phyloP scores from a whole-genome alignment of 2,888 invertebrate species.

The Mongoloraphidia duomilia region DNA sequence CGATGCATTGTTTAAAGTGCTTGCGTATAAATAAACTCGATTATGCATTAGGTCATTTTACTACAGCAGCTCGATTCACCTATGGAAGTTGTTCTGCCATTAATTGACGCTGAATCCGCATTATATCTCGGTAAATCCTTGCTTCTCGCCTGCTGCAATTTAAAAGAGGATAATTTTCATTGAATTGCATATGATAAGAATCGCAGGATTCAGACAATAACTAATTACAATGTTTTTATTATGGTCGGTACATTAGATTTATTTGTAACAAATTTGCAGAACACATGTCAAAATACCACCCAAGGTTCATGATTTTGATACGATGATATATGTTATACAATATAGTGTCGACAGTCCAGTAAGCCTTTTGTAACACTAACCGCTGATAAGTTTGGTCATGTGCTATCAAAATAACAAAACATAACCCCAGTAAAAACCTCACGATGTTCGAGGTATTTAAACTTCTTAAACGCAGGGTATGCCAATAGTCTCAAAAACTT shows the following conservation, averaged over 20 bases:
- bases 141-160: conserved; percentile 64
- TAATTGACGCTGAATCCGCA: conserved; percentile 52
- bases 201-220: background rate
- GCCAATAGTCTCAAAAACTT: too few species aligned
- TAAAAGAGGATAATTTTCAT: background rate
- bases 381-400: too few species aligned
- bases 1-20: too few species aligned
- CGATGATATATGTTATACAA: too few species aligned
- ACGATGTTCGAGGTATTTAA: too few species aligned
- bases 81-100: conserved; percentile 54
- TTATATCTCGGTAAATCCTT: conserved; percentile 69
- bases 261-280: background rate
- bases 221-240: background rate
- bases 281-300: conserved; percentile 1
- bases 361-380: too few species aligned
- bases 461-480: too few species aligned
- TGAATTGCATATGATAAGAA: conserved; percentile 1
- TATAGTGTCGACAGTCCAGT: too few species aligned
- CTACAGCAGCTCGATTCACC: conserved; percentile 52
- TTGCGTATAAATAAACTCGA: background rate
- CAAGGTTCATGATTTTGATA: background rate
- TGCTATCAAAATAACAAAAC: too few species aligned
- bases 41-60: conserved; percentile 20
- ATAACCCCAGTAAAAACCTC: too few species aligned
- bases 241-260: conserved; percentile 1